phyloP scores from a whole-genome alignment of 2,797 vertebrate species.

The Periparus ater region DNA sequence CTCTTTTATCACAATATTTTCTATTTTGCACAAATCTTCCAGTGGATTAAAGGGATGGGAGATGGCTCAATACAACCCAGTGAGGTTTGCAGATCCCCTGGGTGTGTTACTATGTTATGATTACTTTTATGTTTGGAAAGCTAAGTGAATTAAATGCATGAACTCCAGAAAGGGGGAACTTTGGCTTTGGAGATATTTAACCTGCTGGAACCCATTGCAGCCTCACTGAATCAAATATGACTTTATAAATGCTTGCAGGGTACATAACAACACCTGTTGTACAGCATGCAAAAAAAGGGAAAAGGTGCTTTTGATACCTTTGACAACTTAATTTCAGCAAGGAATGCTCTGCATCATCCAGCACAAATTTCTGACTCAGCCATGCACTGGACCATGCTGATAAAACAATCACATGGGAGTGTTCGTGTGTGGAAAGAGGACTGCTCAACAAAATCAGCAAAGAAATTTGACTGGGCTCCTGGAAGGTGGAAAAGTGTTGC shows the following conservation, averaged over 20 bases:
- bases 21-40: not conserved
- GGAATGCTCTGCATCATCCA: not conserved
- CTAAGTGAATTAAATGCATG: not conserved
- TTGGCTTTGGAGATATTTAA: conserved; percentile 35
- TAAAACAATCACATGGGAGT: not conserved
- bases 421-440: not conserved
- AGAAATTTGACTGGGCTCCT: not conserved
- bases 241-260: not conserved
- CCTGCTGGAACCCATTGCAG: not conserved
- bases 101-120: not conserved
- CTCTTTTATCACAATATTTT: not conserved
- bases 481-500: not conserved
- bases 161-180: not conserved
- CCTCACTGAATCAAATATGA: not conserved
- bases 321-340: not conserved
- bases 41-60: not conserved
- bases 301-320: not conserved
- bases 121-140: conserved; percentile 40
- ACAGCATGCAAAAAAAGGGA: not conserved
- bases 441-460: not conserved
- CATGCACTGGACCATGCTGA: not conserved
- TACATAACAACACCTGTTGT: not conserved
- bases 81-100: not conserved
- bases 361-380: not conserved
- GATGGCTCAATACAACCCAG: not conserved